Percentiles rank a stretch among this genome's conserved stretches.
These are phyloP conservation scores for Pseudomyrmex cubaensis DNA, from an alignment of 1,140 invertebrate genomes.

Conservation along the genomic window DNA sequence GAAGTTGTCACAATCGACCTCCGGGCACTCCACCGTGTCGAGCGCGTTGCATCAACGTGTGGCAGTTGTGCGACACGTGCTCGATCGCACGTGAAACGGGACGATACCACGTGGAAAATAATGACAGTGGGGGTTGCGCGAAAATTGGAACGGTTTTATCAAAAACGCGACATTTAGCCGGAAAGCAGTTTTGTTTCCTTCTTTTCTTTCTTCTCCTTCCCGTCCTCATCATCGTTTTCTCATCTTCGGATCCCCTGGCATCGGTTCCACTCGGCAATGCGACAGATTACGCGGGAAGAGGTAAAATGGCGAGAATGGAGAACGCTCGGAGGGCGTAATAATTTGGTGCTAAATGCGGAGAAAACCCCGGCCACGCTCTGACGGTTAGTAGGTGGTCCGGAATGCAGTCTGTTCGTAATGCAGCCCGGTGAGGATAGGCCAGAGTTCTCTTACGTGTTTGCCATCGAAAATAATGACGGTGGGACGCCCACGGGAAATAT, in stretches of 20 bases:
- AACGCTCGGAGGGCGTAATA: slow-evolving; percentile 49
- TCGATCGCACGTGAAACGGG: slow-evolving; percentile 41
- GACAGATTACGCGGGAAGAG: slow-evolving; percentile 47
- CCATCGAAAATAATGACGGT: slow-evolving; percentile 42
- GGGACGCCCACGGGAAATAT: background rate
- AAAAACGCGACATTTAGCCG: slow-evolving; percentile 47
- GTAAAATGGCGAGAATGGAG: slow-evolving; percentile 56
- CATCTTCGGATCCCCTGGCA: slow-evolving; percentile 6
- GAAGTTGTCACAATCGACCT: slow-evolving; percentile 21
- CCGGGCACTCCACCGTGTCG: background rate
- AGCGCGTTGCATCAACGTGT: slow-evolving; percentile 18
- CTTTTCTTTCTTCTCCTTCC: no score
- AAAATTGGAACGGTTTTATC: slow-evolving; percentile 23
- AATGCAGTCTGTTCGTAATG: slow-evolving; percentile 38
- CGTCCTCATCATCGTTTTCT: background rate
- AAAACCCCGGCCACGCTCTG: slow-evolving; percentile 55
- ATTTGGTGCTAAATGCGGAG: slow-evolving; percentile 54
- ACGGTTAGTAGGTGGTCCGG: slow-evolving; percentile 42
- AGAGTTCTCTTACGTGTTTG: slow-evolving; percentile 14
- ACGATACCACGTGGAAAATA: slow-evolving; percentile 30
- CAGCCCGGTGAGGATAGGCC: slow-evolving; percentile 23
- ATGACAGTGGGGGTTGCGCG: slow-evolving; percentile 14
- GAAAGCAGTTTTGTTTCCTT: slow-evolving; percentile 34
- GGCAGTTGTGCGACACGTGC: slow-evolving; percentile 2
- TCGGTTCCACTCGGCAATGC: slow-evolving; percentile 42